Evolutionary conservation across 2,888 invertebrate species (phyloP).

Genomic region (Pegoplata infirma): DNA sequence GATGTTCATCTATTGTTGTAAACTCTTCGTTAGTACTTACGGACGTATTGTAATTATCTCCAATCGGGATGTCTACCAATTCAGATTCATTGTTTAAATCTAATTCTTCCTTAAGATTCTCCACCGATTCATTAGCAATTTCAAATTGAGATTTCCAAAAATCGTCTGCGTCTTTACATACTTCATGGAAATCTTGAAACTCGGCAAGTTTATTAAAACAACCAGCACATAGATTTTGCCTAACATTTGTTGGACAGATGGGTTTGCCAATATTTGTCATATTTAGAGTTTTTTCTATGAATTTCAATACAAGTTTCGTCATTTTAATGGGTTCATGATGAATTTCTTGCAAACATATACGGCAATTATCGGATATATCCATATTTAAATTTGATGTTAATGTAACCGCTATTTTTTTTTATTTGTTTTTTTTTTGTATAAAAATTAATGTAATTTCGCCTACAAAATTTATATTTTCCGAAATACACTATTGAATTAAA

Average conservation of each 20-base stretch:
- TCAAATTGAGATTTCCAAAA: slow-evolving; percentile 54
- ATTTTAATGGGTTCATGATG: slow-evolving; percentile 58
- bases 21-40: neutral
- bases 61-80: slow-evolving; percentile 3
- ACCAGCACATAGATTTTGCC: slow-evolving; percentile 57
- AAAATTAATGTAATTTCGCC: slow-evolving; percentile 9
- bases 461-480: slow-evolving; percentile 30
- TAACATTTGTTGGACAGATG: slow-evolving; percentile 21
- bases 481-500: no score
- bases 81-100: neutral
- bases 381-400: slow-evolving; percentile 27
- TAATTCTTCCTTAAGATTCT: neutral
- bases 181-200: slow-evolving; percentile 54
- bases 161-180: slow-evolving; percentile 56
- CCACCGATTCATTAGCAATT: slow-evolving; percentile 9
- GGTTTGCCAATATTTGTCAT: slow-evolving; percentile 43
- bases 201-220: slow-evolving; percentile 57
- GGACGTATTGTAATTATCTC: neutral
- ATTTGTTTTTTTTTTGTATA: neutral
- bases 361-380: slow-evolving; percentile 54
- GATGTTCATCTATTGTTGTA: neutral
- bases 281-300: slow-evolving; percentile 42
- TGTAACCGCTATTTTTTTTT: slow-evolving; percentile 38
- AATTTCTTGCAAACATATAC: slow-evolving; percentile 50
- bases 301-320: slow-evolving; percentile 40